Evolutionary conservation across 2,888 invertebrate genomes (phyloP), one percentile per base, ranked within the genome.

Genomic region (Xestia c-nigrum): DNA sequence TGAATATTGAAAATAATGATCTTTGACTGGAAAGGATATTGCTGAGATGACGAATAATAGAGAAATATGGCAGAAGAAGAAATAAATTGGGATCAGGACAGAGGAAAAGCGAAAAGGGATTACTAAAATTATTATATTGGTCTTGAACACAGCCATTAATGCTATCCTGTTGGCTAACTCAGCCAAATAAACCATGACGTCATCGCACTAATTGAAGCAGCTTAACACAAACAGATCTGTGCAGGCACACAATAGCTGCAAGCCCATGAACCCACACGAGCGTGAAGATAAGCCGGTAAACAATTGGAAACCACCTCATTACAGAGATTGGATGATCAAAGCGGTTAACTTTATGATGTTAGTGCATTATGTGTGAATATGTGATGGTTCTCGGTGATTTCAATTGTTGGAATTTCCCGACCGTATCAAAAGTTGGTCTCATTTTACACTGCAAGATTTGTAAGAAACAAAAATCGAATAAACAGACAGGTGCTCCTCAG

Each of bases 201-300:
- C 38, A 38, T 63, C 14, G 19, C 21, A 68, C 21, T n/a, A 14
- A 47, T 59, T 59, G 14, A 46, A 66, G 16, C 40, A 69, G 21
- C 21, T 50, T 21, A 47, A 38, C 1, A 57, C 5, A 52, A n/a
- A 57, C n/a, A 21, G 21, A 31, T 68, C 31, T 7, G 50, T 38
- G 16, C 38, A 46, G 9, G 16, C 21, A 65, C 38, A 69, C 59
- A 72, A 68, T 72, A 55, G 31, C 52, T 71, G 21, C 10, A 19
- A 43, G 69, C 31, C 69, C 71, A 55, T 10, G 68, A 73, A 40
- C 16, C 14, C n/a, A 70, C 68, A 61, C 59, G 72, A 63, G 75
- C 75, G 72, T 85, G 65, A 84, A 84, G 75, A 82, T 81, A 85
- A 74, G 38, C 24, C 31, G 16, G 14, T 9, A 38, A 64, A 72